Base-by-base conservation (phyloP, 2,888 invertebrate species). In the Sipunculus nudus region DNA sequence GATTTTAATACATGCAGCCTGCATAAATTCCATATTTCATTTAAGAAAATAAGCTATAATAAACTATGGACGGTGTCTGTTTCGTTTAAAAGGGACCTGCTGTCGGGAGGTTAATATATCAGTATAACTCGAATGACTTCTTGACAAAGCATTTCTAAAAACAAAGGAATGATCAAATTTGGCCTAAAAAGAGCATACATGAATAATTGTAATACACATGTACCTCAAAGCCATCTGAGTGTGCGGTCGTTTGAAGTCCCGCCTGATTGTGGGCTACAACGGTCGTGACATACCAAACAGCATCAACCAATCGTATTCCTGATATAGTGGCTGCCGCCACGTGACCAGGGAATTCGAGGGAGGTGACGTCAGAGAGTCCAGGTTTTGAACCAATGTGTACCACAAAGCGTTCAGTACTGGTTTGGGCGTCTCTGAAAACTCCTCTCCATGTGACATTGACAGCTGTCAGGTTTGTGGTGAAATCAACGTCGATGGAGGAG, bases 301-400 rank as follows among this genome's bases (percentile, higher is more conserved):
- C 28, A 19, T 16, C 16, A 29, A 21, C 47, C 47, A 26, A 28
- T 4, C 41, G 61, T 1, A 71, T 53, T 21, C 64, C 63, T n/a
- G 60, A 50, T 38, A 67, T 60, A 25, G 55, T 59, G 47, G 63
- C 46, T 8, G 50, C 56, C 3, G 31, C 45, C 19, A 25, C 13
- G 1, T 23, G 16, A 5, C 59, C 59, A 1, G 53, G 58, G 40
- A 53, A 29, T 29, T 47, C 52, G 23, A 50, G n/a, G 3, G 41
- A 21, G 10, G 50, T 53, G 2, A 71, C 57, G 53, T 71, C 68
- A 53, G 45, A 32, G 16, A 49, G 47, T n/a, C 67, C 65, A 8
- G 58, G 46, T 6, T 62, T 35, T 13, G 61, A 63, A 25, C 71
- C 68, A 26, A 71, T 29, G 40, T 67, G 59, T n/a, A 72, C 65